phyloP scores from a whole-genome alignment of 23 tunicate species.

The Clavelina lepadiformis region DNA sequence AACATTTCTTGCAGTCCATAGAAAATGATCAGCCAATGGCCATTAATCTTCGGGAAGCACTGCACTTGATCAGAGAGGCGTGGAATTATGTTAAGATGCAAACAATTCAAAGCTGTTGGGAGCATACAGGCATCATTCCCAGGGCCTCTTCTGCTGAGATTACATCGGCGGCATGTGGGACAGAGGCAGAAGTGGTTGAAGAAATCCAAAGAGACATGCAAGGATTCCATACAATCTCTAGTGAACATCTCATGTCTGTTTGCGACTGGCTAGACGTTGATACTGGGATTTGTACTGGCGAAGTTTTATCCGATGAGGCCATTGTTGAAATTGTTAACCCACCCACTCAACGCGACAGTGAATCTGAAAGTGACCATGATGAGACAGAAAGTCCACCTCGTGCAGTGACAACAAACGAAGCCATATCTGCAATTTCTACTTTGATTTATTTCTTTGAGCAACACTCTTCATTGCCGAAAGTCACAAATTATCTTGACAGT shows the following conservation, averaged over 20 bases:
- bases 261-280: constrained; percentile 11
- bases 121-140: constrained; percentile 12
- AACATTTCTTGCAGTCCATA: constrained; percentile 10
- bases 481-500: constrained; percentile 12
- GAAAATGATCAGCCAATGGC: constrained; percentile 14
- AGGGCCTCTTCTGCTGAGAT: constrained; percentile 15
- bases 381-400: constrained; percentile 15
- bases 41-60: constrained; percentile 17
- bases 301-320: constrained; percentile 13
- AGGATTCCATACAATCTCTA: constrained; percentile 8
- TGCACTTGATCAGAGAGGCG: constrained; percentile 16
- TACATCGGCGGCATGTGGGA: constrained; percentile 13
- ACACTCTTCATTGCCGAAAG: constrained; percentile 8
- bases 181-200: not conserved
- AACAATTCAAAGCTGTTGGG: constrained; percentile 9
- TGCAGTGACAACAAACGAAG: constrained; percentile 17
- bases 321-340: constrained; percentile 10
- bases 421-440: constrained; percentile 15
- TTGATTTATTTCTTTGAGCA: too few species aligned
- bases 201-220: constrained; percentile 1
- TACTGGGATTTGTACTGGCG: constrained; percentile 3
- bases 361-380: constrained; percentile 9
- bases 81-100: constrained; percentile 9
- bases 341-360: constrained; percentile 1
- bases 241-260: constrained; percentile 16